Evolutionary conservation across 2,797 vertebrate species (phyloP).

Genomic region (Propithecus perrieri): DNA sequence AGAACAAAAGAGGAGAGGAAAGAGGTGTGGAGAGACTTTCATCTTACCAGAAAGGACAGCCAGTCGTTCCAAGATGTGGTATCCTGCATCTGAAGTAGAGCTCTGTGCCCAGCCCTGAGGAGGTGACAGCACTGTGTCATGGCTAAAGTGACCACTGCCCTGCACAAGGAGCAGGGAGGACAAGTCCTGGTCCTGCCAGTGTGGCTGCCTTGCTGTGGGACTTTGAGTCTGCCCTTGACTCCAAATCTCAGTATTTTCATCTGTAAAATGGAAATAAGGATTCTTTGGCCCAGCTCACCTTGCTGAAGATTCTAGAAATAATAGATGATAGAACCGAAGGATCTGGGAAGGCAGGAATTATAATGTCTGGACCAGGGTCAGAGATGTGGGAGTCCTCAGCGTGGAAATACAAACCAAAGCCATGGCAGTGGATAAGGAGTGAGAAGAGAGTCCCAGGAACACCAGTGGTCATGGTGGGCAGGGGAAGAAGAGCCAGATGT

Average conservation of each 20-base stretch:
- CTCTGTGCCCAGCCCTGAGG: background rate
- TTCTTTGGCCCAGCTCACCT: background rate
- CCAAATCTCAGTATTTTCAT: background rate
- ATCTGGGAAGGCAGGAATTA: background rate
- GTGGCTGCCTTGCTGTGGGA: background rate
- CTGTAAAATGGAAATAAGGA: background rate
- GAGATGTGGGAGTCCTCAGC: background rate
- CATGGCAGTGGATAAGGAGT: background rate
- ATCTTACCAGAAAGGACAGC: background rate
- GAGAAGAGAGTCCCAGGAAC: background rate
- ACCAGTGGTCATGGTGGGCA: background rate
- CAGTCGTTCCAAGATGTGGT: background rate
- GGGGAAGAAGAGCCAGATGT: background rate
- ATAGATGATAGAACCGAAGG: background rate
- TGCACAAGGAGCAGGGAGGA: background rate
- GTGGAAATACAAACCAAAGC: background rate
- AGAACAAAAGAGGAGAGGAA: slow-evolving; percentile 15
- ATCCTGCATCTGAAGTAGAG: background rate
- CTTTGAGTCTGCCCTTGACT: background rate
- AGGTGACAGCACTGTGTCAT: background rate
- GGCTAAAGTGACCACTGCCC: background rate
- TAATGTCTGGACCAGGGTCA: background rate
- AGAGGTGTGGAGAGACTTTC: background rate
- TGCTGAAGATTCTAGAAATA: background rate
- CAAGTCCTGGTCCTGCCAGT: background rate